phyloP scores from a whole-genome alignment of 2,888 invertebrate genomes.

The Scaptomyza parva region DNA sequence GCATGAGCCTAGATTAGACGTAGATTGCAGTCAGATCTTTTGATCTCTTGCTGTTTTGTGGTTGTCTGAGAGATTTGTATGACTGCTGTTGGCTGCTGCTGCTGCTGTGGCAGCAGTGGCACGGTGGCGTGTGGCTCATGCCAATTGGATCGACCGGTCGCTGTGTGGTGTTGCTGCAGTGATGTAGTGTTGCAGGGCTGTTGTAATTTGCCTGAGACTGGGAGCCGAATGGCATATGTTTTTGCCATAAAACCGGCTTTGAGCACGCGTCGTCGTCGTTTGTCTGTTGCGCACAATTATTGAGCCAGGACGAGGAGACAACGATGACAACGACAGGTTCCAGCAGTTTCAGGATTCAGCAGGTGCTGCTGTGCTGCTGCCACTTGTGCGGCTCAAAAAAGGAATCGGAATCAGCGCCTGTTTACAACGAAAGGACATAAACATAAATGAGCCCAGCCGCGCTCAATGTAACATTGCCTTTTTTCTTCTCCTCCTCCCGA shows the following conservation, averaged over 20 bases:
- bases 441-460: conserved; percentile 80
- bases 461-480: conserved; percentile 64
- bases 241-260: conserved; percentile 70
- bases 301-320: conserved; percentile 58
- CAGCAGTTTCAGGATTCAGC: conserved; percentile 73
- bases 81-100: conserved; percentile 49
- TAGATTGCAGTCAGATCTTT: conserved; percentile 58
- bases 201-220: conserved; percentile 64
- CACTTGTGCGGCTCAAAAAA: conserved; percentile 63
- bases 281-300: conserved; percentile 71
- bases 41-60: conserved; percentile 53
- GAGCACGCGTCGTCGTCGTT: conserved; percentile 72
- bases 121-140: conserved; percentile 76
- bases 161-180: background rate
- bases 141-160: conserved; percentile 54
- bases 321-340: conserved; percentile 69
- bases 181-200: conserved; percentile 39
- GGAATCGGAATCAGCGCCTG: conserved; percentile 77
- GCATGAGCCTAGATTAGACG: conserved; percentile 68
- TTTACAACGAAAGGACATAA: conserved; percentile 79
- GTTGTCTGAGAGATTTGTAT: conserved; percentile 71
- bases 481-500: conserved; percentile 27
- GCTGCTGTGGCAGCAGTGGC: conserved; percentile 18
- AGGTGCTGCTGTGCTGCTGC: conserved; percentile 68
- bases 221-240: conserved; percentile 68